Evolutionary conservation across 1,140 invertebrate species (phyloP), one percentile per base, ranked within the genome.

Genomic region (Dendroctonus valens): DNA sequence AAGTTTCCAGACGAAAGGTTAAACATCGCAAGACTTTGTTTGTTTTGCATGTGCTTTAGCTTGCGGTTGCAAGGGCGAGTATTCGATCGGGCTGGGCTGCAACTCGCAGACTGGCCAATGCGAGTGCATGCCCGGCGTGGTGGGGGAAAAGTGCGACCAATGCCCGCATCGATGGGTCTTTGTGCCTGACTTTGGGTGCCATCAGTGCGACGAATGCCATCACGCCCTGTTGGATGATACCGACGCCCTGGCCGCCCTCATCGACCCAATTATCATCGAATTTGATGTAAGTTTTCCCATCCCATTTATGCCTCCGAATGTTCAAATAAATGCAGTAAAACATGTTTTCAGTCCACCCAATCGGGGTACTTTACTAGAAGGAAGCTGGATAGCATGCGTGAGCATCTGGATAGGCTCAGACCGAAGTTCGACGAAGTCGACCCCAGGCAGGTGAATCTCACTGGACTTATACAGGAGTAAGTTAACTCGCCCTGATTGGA

Each of bases 111-210:
- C 91, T 3, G 97, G 97, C 0, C 91, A 96, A 69, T 99, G 97
- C 77, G 87, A 91, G 59, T 99, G 97, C 81, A 79, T 99, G 26
- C 93, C 92, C 0, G 96, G 96, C 11, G 97, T 98, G 0, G 88
- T 96, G 46, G 97, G 97, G 0, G 90, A 93, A 73, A 94, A 94
- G 74, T 99, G 97, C 79, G 94, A 98, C 71, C 86, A 89, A 5
- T 99, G 97, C 79, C 93, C 94, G 0, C 84, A 91, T 71, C 85
- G 95, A 72, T 94, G 89, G 87, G 86, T 90, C 0, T 81, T 92
- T 7, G 81, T 88, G 8, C 83, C 84, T 63, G 80, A 82, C 41
- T 80, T 85, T 65, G 90, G 90, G 2, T 92, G 91, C 74, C 83
- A 86, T 74, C 86, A 89, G 68, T 99, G 96, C 79, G 93, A 94